Evolutionary conservation across 2,888 invertebrate species (phyloP).

Genomic region (Epistrophella euchroma): DNA sequence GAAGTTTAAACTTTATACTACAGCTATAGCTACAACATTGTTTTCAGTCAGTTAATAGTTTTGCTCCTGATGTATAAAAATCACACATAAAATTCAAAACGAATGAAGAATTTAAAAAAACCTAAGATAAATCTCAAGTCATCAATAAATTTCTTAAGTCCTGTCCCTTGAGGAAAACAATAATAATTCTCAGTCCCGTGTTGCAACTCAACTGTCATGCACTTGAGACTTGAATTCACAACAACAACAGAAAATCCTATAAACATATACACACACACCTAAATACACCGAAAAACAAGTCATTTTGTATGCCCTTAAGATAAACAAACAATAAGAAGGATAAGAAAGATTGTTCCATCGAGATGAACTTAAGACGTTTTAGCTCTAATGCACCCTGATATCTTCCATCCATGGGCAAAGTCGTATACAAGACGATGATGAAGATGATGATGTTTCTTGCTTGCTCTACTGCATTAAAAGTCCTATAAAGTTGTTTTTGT

Average conservation of each 20-base stretch:
- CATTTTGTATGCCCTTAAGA: conserved; percentile 59
- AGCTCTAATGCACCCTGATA: conserved; percentile 70
- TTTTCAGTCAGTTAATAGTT: neutral
- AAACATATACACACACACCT: conserved; percentile 9
- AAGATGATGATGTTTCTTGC: conserved; percentile 8
- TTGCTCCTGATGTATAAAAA: conserved; percentile 15
- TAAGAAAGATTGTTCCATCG: conserved; percentile 55
- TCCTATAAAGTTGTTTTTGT: conserved; percentile 11
- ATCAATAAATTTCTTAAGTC: conserved; percentile 46
- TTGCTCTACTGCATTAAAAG: conserved; percentile 5
- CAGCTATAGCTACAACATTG: neutral
- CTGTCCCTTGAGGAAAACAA: conserved; percentile 7
- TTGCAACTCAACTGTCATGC: neutral
- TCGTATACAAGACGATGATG: conserved; percentile 36
- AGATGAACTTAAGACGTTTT: conserved; percentile 72
- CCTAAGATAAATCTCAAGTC: conserved; percentile 45
- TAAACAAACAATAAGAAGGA: conserved; percentile 65
- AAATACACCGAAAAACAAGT: conserved; percentile 30
- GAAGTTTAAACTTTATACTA: too few species aligned
- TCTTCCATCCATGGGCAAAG: conserved; percentile 42
- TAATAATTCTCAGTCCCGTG: neutral
- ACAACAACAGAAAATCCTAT: neutral
- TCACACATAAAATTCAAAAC: conserved; percentile 42
- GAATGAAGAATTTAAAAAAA: neutral
- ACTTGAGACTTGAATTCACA: conserved; percentile 37